Evolutionary conservation across 2,797 vertebrate species (phyloP).

Genomic region (Pangasius larnaudii): DNA sequence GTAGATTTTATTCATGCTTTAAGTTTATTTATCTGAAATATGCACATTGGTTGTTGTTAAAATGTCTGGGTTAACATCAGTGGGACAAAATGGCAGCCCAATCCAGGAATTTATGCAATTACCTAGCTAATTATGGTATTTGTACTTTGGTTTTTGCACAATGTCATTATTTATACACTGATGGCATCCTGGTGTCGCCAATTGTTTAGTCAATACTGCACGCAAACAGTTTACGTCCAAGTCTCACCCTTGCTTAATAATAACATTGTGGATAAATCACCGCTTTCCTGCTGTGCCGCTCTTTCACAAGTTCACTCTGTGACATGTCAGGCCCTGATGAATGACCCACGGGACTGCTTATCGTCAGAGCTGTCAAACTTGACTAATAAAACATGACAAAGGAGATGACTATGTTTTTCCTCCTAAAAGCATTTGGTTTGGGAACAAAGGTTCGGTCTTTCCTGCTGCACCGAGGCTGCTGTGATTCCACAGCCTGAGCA

Average conservation of each 20-base stretch:
- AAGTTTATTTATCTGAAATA: background rate
- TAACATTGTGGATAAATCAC: background rate
- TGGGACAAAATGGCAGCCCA: background rate
- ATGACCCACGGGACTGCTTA: conserved; percentile 55
- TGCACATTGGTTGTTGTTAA: background rate
- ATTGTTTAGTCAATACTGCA: background rate
- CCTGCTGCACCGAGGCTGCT: conserved; percentile 60
- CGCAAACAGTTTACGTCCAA: background rate
- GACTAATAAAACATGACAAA: conserved; percentile 59
- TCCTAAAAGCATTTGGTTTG: conserved; percentile 55
- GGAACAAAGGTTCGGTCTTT: conserved; percentile 65
- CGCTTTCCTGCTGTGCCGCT: conserved; percentile 2
- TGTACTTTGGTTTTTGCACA: background rate
- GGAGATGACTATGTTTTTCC: conserved; percentile 70
- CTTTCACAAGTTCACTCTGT: background rate
- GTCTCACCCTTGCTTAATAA: background rate
- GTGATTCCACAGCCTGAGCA: conserved; percentile 58
- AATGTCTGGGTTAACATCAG: background rate
- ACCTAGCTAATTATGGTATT: background rate
- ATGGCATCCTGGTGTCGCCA: background rate
- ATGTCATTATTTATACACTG: background rate
- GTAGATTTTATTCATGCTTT: background rate
- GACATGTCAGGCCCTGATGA: conserved; percentile 49
- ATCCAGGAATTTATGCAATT: background rate
- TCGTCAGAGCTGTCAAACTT: conserved; percentile 54